Conservation (phyloP, 2,797 vertebrate species). For the Sebastes glaucus region DNA sequence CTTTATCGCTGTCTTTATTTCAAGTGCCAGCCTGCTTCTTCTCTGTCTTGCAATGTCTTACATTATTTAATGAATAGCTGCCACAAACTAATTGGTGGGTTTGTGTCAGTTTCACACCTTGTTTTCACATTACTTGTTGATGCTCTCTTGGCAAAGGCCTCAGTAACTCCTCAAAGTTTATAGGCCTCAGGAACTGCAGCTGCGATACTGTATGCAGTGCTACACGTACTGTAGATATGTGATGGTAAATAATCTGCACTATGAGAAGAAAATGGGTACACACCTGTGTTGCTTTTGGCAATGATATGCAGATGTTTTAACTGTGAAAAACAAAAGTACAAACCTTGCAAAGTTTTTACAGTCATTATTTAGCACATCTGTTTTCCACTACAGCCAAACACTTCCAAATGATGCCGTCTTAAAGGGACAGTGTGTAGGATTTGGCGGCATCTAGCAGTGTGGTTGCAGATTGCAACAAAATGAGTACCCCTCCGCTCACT, state of each 20-base stretch:
- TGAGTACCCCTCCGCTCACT: no score
- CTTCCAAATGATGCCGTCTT: background rate
- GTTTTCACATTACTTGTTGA: background rate
- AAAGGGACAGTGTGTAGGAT: no score
- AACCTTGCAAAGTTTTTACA: background rate
- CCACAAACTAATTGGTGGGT: constrained; percentile 33
- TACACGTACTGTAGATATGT: background rate
- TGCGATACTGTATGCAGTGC: background rate
- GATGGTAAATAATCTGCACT: background rate
- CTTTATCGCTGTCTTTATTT: background rate
- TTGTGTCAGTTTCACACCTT: constrained; percentile 12
- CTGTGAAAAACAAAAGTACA: background rate
- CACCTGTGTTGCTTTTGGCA: background rate
- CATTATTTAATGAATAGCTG: constrained; percentile 13
- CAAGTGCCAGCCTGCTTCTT: constrained; percentile 26
- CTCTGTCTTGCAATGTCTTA: background rate
- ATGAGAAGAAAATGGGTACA: background rate
- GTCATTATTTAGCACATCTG: background rate
- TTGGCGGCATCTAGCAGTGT: no score
- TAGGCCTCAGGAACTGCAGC: background rate
- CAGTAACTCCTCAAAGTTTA: background rate
- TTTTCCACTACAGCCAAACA: background rate
- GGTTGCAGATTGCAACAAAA: no score
- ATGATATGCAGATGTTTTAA: background rate
- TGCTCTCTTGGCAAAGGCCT: background rate